Evolutionary conservation across 1,140 invertebrate genomes (phyloP), one percentile per base, ranked within the genome.

Genomic region (Eupeodes corollae): DNA sequence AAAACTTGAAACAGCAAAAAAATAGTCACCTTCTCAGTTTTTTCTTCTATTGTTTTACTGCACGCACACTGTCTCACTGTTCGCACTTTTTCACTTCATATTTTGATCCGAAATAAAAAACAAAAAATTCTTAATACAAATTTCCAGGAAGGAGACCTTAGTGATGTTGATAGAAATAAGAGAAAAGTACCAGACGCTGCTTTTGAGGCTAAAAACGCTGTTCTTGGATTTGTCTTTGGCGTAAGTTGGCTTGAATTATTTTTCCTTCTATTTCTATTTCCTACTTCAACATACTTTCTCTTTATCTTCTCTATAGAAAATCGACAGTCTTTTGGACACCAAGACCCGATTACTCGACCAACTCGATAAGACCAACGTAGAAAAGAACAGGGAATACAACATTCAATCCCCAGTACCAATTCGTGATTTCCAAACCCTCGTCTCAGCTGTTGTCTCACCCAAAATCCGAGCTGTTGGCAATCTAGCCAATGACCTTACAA

Each of bases 141-240:
- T 26, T 26, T 26, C 21, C 21, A 26, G 21, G 21, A 26, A 5
- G 21, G 21, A 5, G 8, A 26, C 21, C 21, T 26, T 5, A 26
- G 21, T 42, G 57, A 53, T 31, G 49, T 63, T 35, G 73, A 75
- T 51, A 70, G 82, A 50, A 82, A 84, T 57, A 85, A 84, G 65
- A 75, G 82, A 66, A 83, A 83, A 70, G 74, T 85, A 52, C 79
- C 78, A 49, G 66, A 80, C 55, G 73, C 78, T 52, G 82, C 80
- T 59, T 79, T 80, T 51, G 82, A 81, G 53, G 75, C 81, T 51
- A 81, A 83, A 58, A 85, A 85, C 63, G 83, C 83, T 9, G 72
- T 86, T 43, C 71, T 86, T 52, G 83, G 82, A 61, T 84, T 85
- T 66, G 82, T 86, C 1, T 86, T 86, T 59, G 80, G 82, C 63